Base-by-base conservation (phyloP, 1,140 invertebrate species). In the Conus betulinus region DNA sequence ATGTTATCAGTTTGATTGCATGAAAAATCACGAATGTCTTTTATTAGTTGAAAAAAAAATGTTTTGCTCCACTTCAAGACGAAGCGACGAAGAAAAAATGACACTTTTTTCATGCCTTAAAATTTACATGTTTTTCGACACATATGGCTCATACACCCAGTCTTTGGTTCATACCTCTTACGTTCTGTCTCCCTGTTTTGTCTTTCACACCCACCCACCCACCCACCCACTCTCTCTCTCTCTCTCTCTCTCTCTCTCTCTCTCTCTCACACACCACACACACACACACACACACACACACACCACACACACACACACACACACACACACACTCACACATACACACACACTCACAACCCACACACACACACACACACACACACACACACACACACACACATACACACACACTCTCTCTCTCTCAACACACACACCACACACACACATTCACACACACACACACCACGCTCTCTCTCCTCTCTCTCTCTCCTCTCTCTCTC, bases 31-130 rank as follows among this genome's bases (percentile, higher is more conserved):
- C 0, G 39, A 39, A 1, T 39, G 3, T 39, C 0, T 3, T 39
- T 39, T 39, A 39, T 39, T 39, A 39, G 0, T 39, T 39, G 39
- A 39, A 39, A 39, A 39, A 39, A 39, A 39, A 39, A 39, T 39
- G 3, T 39, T 39, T 39, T 39, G 39, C 39, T 39, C 3, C 39
- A 39, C 39, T 39, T 39, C 39, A 39, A 39, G 39, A 39, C 39
- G 39, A 39, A 39, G 39, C 3, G 39, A 39, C 39, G 39, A 39
- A 39, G 39, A 39, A 39, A 39, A 39, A 39, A 39, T 83, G 1
- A 27, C 81, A 27, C 81, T 83, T n/a, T 83, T 83, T n/a, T 83
- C 81, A 17, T 27, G n/a, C 81, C 39, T 8, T 83, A 15, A 27
- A 20, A 27, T 27, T 5, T 27, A 27, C 81, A 27, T 55, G 15